phyloP scores from a whole-genome alignment of 2,888 invertebrate species.

The Noctuana brunneofusca region DNA sequence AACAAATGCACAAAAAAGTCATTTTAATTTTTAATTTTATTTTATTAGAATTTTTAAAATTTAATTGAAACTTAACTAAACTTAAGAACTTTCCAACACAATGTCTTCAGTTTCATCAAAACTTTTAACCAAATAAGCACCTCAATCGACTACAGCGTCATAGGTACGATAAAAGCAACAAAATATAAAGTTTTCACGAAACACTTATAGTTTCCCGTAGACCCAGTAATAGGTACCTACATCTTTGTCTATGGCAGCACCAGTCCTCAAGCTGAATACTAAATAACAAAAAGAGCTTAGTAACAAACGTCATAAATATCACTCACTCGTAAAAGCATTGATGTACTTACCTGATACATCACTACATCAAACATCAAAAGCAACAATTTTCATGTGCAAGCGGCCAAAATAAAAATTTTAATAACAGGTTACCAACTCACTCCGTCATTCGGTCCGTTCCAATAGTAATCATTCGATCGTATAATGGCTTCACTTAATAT shows the following conservation, averaged over 20 bases:
- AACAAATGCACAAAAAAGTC: no score
- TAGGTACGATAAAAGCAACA: no score
- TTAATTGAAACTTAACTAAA: no score
- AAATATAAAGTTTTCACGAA: not conserved
- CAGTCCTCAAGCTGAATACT: not conserved
- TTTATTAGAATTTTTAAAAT: no score
- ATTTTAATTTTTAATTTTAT: no score
- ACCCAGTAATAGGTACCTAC: no score
- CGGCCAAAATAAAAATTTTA: conserved; percentile 54
- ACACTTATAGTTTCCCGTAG: no score
- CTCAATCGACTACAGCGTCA: no score
- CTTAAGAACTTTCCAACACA: no score
- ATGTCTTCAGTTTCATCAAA: no score
- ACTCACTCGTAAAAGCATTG: conserved; percentile 11
- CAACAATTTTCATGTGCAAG: conserved; percentile 32
- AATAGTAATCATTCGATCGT: conserved; percentile 72
- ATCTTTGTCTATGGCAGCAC: not conserved
- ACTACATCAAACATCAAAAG: conserved; percentile 17
- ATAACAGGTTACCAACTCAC: conserved; percentile 61
- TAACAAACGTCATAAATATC: conserved; percentile 11
- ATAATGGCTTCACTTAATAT: conserved; percentile 81
- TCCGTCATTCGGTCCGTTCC: conserved; percentile 43
- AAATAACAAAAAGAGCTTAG: not conserved
- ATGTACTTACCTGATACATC: conserved; percentile 14
- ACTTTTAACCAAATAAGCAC: no score